Evolutionary conservation across 2,113 vertebrate genomes (phyloP).

Genomic region (Hepsetus odoe): DNA sequence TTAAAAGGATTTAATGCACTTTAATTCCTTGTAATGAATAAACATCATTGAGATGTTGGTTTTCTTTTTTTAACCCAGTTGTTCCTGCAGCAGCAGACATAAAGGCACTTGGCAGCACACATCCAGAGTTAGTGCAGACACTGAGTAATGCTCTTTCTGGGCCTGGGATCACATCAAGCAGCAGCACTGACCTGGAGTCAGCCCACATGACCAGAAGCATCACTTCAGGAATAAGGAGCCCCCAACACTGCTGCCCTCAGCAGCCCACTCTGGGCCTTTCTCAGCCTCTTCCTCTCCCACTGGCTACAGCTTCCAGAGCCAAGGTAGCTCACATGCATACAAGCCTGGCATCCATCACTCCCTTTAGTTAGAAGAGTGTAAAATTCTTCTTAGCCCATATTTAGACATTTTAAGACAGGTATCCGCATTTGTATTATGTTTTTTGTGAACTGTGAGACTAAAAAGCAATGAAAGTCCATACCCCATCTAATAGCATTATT

Average conservation of each 20-base stretch:
- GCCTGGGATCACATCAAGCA: slow-evolving; percentile 14
- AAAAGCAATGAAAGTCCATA: background rate
- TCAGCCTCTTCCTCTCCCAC: background rate
- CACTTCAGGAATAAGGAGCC: slow-evolving; percentile 26
- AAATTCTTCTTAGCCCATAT: no score
- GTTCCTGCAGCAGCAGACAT: background rate
- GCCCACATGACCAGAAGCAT: slow-evolving; percentile 11
- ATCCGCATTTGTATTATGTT: no score
- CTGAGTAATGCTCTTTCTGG: background rate
- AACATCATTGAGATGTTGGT: background rate
- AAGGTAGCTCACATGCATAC: slow-evolving; percentile 24
- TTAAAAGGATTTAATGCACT: no score
- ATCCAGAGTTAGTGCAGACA: background rate
- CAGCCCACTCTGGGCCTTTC: background rate
- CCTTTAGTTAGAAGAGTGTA: background rate
- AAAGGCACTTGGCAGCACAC: background rate
- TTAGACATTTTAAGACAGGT: no score
- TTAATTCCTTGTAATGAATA: no score
- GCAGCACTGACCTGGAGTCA: slow-evolving; percentile 36
- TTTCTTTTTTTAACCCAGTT: background rate
- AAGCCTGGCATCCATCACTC: background rate
- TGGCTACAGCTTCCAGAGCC: background rate
- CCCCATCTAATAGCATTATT: background rate
- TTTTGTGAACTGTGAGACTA: no score
- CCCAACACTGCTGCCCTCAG: slow-evolving; percentile 14